A percentile compares a stretch with the other conserved stretches of the same genome.
phyloP scores from a whole-genome alignment of 1,140 invertebrate genomes.

The Hirudo medicinalis region DNA sequence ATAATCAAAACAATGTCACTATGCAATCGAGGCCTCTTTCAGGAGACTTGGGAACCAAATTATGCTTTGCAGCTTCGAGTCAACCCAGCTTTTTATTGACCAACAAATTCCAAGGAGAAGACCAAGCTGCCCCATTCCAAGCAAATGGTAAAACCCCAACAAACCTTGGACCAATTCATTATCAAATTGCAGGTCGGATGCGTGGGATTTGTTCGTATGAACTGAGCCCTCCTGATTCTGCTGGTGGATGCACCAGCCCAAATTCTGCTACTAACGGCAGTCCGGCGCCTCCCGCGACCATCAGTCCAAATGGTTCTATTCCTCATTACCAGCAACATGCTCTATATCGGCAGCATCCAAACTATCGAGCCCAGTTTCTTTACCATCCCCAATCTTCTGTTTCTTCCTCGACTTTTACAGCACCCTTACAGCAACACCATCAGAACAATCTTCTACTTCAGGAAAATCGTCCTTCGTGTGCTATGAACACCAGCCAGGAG shows the following conservation, averaged over 20 bases:
- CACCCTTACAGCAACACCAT: no score
- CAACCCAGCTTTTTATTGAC: not conserved
- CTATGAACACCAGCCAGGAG: no score
- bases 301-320: not conserved
- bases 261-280: conserved; percentile 1
- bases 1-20: no score
- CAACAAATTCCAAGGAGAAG: not conserved
- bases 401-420: no score
- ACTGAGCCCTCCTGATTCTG: conserved; percentile 3
- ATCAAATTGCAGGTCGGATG: not conserved
- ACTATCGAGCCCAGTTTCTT: no score
- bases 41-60: no score
- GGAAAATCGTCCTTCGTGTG: no score
- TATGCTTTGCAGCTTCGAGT: not conserved
- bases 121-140: not conserved
- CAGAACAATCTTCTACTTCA: no score
- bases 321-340: no score
- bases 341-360: no score
- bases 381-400: no score
- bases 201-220: not conserved
- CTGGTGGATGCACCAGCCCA: conserved; percentile 3
- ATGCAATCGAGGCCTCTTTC: no score
- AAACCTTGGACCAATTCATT: not conserved
- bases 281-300: not conserved
- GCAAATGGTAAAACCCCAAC: conserved; percentile 2